These are phyloP conservation scores for Lepus timidus DNA, from an alignment of 2,113 vertebrate species.

Conservation along the genomic window DNA sequence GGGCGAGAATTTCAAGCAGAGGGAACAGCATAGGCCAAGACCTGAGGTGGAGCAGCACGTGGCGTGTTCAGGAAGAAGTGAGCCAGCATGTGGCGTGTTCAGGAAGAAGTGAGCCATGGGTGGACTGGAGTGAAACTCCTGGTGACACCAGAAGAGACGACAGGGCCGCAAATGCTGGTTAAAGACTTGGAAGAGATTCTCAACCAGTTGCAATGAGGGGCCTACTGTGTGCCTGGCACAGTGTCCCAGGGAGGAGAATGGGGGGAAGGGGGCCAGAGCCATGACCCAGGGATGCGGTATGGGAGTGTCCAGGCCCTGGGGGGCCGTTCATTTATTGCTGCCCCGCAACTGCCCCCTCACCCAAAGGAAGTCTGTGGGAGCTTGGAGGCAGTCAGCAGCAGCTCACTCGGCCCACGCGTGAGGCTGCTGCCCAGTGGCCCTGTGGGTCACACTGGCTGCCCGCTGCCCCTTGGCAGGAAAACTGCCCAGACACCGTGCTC, in stretches of 20 bases:
- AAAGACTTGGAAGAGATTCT: neutral
- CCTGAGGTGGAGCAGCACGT: neutral
- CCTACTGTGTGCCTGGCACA: rapidly evolving
- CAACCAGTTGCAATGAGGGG: neutral
- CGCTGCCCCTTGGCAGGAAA: neutral
- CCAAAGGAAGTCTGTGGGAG: neutral
- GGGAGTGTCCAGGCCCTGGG: no score
- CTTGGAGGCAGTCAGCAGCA: neutral
- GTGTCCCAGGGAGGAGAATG: neutral
- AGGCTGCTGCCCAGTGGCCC: neutral
- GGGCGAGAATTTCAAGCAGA: neutral
- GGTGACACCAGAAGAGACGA: neutral
- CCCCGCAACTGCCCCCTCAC: neutral
- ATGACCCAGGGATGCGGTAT: neutral
- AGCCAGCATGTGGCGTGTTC: no score
- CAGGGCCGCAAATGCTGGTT: neutral
- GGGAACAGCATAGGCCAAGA: neutral
- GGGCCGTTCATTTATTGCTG: neutral
- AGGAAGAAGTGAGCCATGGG: neutral
- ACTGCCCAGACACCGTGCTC: neutral
- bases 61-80: neutral
- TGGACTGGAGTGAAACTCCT: neutral
- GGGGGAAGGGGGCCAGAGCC: neutral
- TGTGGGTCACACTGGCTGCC: neutral
- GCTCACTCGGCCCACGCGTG: neutral